Percentiles rank a stretch among this genome's conserved stretches.
Evolutionary conservation across 2,888 invertebrate genomes (phyloP).

Genomic region (Drosophila limbata): DNA sequence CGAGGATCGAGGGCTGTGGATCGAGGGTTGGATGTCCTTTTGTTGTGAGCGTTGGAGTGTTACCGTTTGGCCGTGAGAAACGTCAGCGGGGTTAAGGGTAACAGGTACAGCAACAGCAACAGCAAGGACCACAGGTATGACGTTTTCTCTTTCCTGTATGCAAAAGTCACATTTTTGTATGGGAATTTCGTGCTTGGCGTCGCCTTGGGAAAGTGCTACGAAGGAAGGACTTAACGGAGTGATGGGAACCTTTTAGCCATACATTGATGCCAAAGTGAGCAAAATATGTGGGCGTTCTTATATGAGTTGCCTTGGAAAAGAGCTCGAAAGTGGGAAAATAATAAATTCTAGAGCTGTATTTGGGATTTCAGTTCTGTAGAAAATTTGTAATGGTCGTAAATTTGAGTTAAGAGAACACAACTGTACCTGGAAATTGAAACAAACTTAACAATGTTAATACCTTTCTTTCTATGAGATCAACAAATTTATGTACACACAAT

Average conservation of each 20-base stretch:
- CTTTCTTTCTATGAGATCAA: not conserved
- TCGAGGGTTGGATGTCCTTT: conserved; percentile 76
- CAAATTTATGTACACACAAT: not conserved
- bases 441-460: not conserved
- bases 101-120: conserved; percentile 62
- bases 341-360: not conserved
- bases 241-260: conserved; percentile 51
- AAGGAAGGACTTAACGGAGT: conserved; percentile 36
- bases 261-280: conserved; percentile 11
- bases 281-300: conserved; percentile 28
- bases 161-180: conserved; percentile 74
- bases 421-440: not conserved
- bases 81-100: conserved; percentile 36
- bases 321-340: not conserved
- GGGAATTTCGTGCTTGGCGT: conserved; percentile 54
- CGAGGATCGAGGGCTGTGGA: conserved; percentile 19
- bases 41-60: conserved; percentile 81
- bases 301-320: not conserved
- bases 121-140: conserved; percentile 44
- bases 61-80: conserved; percentile 78
- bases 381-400: not conserved
- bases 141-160: conserved; percentile 51
- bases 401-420: not conserved
- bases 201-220: conserved; percentile 62
- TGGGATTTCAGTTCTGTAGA: no score